phyloP scores from a whole-genome alignment of 1,140 invertebrate genomes.

The Holcopasites calliopsidis region DNA sequence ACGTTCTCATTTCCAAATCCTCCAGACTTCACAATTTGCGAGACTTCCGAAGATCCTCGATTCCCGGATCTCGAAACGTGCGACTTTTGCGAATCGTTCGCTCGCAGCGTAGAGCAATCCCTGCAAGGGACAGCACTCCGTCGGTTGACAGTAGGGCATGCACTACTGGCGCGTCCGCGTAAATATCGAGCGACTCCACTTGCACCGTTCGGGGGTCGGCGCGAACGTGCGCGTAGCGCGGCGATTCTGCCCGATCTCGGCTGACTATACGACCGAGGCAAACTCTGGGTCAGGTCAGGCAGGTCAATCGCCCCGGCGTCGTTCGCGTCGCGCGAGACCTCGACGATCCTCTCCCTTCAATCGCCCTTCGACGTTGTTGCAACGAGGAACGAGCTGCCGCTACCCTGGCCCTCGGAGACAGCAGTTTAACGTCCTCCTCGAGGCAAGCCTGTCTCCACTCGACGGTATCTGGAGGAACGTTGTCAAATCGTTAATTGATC shows the following conservation, averaged over 20 bases:
- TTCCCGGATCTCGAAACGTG: too few relatives aligned
- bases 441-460: neutral
- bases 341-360: slow-evolving; percentile 5
- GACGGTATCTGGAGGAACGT: too few relatives aligned
- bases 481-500: neutral
- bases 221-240: slow-evolving; percentile 2
- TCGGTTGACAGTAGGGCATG: slow-evolving; percentile 9
- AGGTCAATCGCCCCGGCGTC: slow-evolving; percentile 70
- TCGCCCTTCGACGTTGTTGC: neutral
- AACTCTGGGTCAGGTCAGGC: slow-evolving; percentile 73
- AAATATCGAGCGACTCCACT: slow-evolving; percentile 56
- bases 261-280: slow-evolving; percentile 52
- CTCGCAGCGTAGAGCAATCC: too few relatives aligned
- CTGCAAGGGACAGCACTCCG: neutral
- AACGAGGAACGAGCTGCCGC: neutral
- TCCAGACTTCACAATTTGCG: too few relatives aligned
- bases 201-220: neutral
- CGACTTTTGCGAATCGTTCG: too few relatives aligned
- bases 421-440: neutral
- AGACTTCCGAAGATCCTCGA: too few relatives aligned
- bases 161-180: slow-evolving; percentile 36
- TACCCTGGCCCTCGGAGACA: neutral
- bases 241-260: slow-evolving; percentile 44
- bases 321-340: slow-evolving; percentile 66
- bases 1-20: too few relatives aligned